Evolutionary conservation across 2,113 vertebrate species (phyloP), one percentile per base, ranked within the genome.

Genomic region (Cricetomys ansorgei): DNA sequence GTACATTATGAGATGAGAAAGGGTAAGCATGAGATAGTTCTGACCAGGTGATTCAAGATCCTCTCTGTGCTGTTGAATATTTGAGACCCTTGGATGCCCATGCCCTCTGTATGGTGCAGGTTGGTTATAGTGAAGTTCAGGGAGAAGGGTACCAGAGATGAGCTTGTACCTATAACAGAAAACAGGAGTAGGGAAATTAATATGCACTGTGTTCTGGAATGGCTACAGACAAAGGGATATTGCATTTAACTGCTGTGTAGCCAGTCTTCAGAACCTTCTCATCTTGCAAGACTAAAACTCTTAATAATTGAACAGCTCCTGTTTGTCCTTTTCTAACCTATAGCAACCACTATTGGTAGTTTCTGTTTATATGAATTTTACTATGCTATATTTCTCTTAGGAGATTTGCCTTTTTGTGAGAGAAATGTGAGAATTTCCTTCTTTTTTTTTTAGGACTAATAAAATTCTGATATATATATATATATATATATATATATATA

Each of bases 81-180:
- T 73, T 59, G 77, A 21, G 98, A 98, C 43, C 2, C 95, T 4
- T 65, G 88, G 0, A 3, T 91, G 0, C 12, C 45, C 93, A 98
- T 53, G 77, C 95, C 96, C 55, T 96, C 48, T 40, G 91, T 95
- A 13, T 97, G 98, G 34, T 10, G 92, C 40, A 98, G 97, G 94
- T 98, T 98, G 93, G 97, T 98, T 95, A 98, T 81, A 3, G 97
- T 98, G 96, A 98, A 97, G 83, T 98, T 98, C 65, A 98, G 0
- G 0, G 97, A 98, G 91, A 98, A 98, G 5, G 87, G 90, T 11
- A 45, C 96, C 72, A 96, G 53, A 21, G 21, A 25, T 8, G 64
- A 70, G 15, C 13, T 31, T 1, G 40, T 4, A 29, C 65, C 96
- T 96, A 65, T 17, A 73, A 34, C 6, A 25, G 76, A 77, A n/a